A percentile compares a stretch with the other conserved stretches of the same genome.
Conservation (phyloP, 2,888 invertebrate species). For the Lagria hirta region DNA sequence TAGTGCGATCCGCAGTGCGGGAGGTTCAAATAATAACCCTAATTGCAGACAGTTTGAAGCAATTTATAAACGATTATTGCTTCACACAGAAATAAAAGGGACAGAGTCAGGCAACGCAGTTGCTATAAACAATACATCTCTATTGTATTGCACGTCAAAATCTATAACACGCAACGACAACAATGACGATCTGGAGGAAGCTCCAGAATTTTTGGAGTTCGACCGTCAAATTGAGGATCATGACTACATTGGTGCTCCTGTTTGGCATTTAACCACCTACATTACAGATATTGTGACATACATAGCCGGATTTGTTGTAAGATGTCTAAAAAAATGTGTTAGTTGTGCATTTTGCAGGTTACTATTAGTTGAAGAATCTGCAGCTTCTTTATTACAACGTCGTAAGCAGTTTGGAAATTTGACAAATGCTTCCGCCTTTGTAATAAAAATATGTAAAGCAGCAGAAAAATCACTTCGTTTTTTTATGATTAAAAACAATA, state of each 20-base stretch:
- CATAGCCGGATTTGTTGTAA: conserved; percentile 1
- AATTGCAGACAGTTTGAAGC: too few relatives aligned
- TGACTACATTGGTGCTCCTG: neutral
- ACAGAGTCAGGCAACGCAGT: neutral
- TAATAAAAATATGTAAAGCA: neutral
- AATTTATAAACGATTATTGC: too few relatives aligned
- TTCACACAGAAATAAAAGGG: neutral
- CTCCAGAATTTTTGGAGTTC: neutral
- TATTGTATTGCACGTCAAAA: neutral
- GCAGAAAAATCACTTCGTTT: too few relatives aligned
- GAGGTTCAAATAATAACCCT: too few relatives aligned
- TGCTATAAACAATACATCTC: neutral
- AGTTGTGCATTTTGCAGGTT: neutral
- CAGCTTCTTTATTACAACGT: neutral
- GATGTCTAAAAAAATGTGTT: neutral
- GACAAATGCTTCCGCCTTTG: neutral
- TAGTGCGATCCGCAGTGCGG: too few relatives aligned
- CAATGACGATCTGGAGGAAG: neutral
- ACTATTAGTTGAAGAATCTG: neutral
- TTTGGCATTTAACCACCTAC: neutral
- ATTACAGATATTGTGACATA: neutral
- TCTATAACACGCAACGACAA: neutral
- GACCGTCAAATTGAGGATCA: neutral
- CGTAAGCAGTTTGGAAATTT: neutral
- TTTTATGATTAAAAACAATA: too few relatives aligned